phyloP scores from a whole-genome alignment of 2,113 vertebrate species.

The Microtus montanus region DNA sequence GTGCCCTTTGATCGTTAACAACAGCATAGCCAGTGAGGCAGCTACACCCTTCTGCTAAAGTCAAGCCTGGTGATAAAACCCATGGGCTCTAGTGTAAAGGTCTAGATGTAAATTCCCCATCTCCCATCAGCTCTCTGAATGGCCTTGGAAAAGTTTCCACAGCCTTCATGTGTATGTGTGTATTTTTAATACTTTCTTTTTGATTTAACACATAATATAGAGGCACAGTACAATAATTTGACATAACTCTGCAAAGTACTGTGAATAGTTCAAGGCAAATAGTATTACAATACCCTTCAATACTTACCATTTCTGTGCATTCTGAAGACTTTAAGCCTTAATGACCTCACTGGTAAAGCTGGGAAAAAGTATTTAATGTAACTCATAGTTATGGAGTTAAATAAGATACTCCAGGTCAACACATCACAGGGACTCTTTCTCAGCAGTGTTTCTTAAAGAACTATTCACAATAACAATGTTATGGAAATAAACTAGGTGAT shows the following conservation, averaged over 20 bases:
- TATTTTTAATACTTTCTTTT: not conserved
- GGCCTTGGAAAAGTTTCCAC: not conserved
- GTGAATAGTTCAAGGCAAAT: too few relatives aligned
- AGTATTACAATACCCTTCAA: not conserved
- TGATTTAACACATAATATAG: not conserved
- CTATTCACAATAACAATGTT: not conserved
- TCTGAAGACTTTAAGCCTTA: not conserved
- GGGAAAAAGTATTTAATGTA: not conserved
- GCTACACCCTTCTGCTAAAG: not conserved
- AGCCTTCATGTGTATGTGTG: not conserved
- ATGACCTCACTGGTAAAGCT: not conserved
- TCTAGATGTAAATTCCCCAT: not conserved
- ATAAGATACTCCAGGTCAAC: not conserved
- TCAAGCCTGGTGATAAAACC: not conserved
- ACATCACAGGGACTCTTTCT: not conserved
- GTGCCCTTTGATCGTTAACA: too few relatives aligned
- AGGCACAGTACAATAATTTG: not conserved
- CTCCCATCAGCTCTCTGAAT: not conserved
- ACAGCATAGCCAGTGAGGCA: too few relatives aligned
- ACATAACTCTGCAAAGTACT: not conserved
- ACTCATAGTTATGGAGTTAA: not conserved
- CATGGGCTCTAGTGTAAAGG: rapidly evolving
- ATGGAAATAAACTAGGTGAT: too few relatives aligned
- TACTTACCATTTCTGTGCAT: not conserved
- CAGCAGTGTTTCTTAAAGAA: not conserved